These are phyloP conservation scores for Laticauda colubrina DNA, from an alignment of 2,113 vertebrate genomes.

Conservation along the genomic window DNA sequence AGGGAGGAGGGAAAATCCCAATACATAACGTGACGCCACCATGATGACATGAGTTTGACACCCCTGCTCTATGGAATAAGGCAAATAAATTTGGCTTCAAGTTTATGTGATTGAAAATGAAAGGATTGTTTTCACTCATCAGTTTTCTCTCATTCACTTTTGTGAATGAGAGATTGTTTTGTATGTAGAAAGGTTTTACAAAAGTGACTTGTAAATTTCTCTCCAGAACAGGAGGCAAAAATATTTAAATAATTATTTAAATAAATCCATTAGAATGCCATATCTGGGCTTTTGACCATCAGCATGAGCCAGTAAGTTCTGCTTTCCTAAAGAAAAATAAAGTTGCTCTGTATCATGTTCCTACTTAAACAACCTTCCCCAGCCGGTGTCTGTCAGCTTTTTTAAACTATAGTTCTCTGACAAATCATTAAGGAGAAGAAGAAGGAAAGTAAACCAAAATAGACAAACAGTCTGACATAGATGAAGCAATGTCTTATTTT, in stretches of 20 bases:
- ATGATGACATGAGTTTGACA: no score
- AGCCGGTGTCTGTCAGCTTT: background rate
- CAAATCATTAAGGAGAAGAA: background rate
- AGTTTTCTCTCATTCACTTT: background rate
- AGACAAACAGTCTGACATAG: background rate
- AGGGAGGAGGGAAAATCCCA: no score
- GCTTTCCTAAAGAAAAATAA: background rate
- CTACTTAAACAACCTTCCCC: background rate
- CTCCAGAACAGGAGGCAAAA: background rate
- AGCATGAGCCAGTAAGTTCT: background rate
- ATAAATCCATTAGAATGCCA: background rate
- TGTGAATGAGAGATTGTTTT: slow-evolving; percentile 12
- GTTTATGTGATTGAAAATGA: background rate
- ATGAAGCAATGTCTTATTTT: background rate
- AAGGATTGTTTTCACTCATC: background rate
- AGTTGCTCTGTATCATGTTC: background rate
- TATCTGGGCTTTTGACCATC: background rate
- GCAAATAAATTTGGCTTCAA: slow-evolving; percentile 2
- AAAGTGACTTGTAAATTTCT: background rate
- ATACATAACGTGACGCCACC: no score
- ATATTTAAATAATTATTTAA: background rate
- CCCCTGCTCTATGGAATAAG: background rate
- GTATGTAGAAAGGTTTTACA: background rate
- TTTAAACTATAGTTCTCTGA: background rate
- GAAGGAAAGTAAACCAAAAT: background rate